Percentiles rank a stretch among this genome's conserved stretches.
Evolutionary conservation across 2,113 vertebrate genomes (phyloP).

Genomic region (Drymodes brunneopygia): DNA sequence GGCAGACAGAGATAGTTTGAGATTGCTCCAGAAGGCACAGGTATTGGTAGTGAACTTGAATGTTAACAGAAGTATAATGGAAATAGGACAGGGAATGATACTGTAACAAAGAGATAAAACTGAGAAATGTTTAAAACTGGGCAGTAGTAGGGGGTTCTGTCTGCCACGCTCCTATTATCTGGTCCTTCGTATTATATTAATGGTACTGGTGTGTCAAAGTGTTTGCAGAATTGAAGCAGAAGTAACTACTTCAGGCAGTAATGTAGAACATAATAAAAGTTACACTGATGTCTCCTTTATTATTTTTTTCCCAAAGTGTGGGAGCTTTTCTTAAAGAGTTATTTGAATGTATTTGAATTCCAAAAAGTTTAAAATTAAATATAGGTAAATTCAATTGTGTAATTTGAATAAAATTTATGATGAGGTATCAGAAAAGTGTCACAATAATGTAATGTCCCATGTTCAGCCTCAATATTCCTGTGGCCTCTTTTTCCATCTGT

Average conservation of each 20-base stretch:
- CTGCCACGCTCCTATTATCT: not conserved
- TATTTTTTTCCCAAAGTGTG: not conserved
- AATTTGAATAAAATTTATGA: not conserved
- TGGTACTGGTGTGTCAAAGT: not conserved
- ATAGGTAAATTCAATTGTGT: not conserved
- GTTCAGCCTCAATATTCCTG: not conserved
- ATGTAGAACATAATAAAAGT: not conserved
- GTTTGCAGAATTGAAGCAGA: not conserved
- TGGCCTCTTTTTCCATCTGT: not conserved
- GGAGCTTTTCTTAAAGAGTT: not conserved
- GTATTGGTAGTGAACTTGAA: not conserved
- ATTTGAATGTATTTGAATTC: not conserved
- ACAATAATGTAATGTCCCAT: not conserved
- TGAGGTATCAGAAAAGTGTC: not conserved
- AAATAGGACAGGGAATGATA: not conserved
- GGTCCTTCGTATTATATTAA: not conserved
- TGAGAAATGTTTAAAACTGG: not conserved
- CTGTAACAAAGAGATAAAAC: not conserved
- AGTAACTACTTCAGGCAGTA: not conserved
- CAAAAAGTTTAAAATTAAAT: not conserved
- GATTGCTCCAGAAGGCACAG: not conserved
- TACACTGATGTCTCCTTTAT: not conserved
- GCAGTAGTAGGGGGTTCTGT: not conserved
- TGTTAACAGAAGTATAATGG: not conserved
- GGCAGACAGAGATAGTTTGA: not conserved